A percentile compares a stretch with the other conserved stretches of the same genome.
Conservation (phyloP, 2,888 invertebrate genomes). For the Agriopis aurantiaria region DNA sequence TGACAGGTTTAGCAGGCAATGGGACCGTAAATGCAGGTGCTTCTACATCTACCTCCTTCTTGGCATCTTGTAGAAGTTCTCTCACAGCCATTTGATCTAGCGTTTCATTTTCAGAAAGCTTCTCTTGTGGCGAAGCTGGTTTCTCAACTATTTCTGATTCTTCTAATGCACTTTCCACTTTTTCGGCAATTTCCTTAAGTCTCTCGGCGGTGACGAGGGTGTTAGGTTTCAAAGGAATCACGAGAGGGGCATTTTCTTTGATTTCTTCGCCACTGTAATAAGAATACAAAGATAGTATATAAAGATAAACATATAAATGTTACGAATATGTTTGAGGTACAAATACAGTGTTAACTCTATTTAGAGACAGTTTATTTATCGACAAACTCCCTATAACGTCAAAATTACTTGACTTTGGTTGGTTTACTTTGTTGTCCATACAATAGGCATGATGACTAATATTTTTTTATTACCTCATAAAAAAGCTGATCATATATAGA, state of each 20-base stretch:
- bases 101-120: constrained; percentile 61
- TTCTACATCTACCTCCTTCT: constrained; percentile 70
- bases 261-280: constrained; percentile 82
- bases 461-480: no score
- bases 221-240: constrained; percentile 89
- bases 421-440: no score
- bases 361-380: no score
- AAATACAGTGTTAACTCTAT: no score
- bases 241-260: constrained; percentile 84
- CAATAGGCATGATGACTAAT: no score
- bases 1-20: constrained; percentile 82
- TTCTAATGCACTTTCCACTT: constrained; percentile 82
- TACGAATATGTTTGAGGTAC: not conserved
- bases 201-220: constrained; percentile 84
- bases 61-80: constrained; percentile 89
- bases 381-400: no score
- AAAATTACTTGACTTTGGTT: no score
- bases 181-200: constrained; percentile 78
- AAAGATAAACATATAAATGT: not conserved
- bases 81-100: constrained; percentile 90
- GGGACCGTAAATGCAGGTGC: constrained; percentile 82
- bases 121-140: constrained; percentile 57
- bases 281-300: constrained; percentile 37
- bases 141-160: constrained; percentile 67
- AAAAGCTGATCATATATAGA: no score